phyloP scores from a whole-genome alignment of 2,797 vertebrate species.

The Urosaurus nigricauda region DNA sequence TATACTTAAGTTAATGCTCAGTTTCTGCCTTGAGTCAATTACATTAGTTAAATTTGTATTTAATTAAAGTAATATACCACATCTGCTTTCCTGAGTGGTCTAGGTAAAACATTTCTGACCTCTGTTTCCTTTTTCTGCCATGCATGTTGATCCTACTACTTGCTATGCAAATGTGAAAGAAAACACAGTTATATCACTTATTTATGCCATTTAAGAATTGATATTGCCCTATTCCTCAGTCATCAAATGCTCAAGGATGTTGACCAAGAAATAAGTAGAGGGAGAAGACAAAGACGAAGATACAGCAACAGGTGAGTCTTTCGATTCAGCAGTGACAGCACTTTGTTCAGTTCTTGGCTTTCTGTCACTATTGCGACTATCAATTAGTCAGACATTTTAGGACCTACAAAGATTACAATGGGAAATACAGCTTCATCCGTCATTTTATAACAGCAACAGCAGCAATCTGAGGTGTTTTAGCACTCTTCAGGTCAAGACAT shows the following conservation, averaged over 20 bases:
- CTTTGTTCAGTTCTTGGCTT: conserved; percentile 46
- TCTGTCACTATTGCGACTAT: conserved; percentile 44
- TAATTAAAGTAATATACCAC: too few relatives aligned
- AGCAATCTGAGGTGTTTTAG: conserved; percentile 74
- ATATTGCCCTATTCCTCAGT: neutral
- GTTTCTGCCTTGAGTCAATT: too few relatives aligned
- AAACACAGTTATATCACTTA: neutral
- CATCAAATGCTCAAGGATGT: neutral
- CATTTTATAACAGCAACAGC: conserved; percentile 68
- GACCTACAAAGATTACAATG: conserved; percentile 64
- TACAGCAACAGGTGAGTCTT: neutral
- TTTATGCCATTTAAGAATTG: neutral
- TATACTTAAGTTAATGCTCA: too few relatives aligned
- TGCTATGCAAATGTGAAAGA: neutral
- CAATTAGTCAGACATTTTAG: conserved; percentile 65
- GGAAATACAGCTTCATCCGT: conserved; percentile 70
- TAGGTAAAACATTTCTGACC: neutral
- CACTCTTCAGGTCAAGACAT: conserved; percentile 77
- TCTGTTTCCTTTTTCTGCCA: neutral
- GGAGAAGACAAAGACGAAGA: conserved; percentile 26
- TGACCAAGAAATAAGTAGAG: neutral
- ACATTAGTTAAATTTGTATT: too few relatives aligned
- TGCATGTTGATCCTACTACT: neutral
- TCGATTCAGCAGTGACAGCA: conserved; percentile 21
- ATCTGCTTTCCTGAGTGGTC: neutral